Base-by-base conservation (phyloP, 2,888 invertebrate species). In the Iphiclides podalirius region DNA sequence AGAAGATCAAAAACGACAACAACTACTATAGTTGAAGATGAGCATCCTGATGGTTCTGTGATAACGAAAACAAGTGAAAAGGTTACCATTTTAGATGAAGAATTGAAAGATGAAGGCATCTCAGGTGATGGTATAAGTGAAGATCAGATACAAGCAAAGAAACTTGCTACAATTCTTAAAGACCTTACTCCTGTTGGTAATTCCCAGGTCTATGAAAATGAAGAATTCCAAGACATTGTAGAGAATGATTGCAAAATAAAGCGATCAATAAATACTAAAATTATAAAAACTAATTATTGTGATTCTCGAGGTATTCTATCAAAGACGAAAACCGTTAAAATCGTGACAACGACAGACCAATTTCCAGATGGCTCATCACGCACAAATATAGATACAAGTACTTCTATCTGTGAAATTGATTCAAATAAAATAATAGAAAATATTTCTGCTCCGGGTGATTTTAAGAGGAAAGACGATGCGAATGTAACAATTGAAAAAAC, bases 51-150 rank as follows among this genome's bases (percentile, higher is more conserved):
- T 68, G 83, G 86, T 1, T 76, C 83, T 12, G 55, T 82, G 1
- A 68, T 78, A 9, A 80, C 75, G 20, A 84, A 80, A 60, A 84
- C 79, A 2, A 82, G 71, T 60, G 84, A 85, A 70, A 86, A 79
- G 57, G 67, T 80, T 31, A 77, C 80, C 11, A 58, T 81, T 1
- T 15, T 68, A 9, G 86, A 88, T 61, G 73, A 81, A 58, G 55
- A 42, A 46, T 40, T 75, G 8, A 55, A 57, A 26, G 23, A 52
- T 14, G 17, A 14, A 1, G 13, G 43, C 47, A 14, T n/a, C 3
- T n/a, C 8, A 41, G 58, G 44, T 49, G 52, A 47, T 59, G 45
- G 52, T 52, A 39, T 55, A 53, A 35, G 16, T 55, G 44, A 47
- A 40, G 49, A 31, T 6, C 2, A 12, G 6, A n/a, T 11, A 6